phyloP scores from a whole-genome alignment of 2,888 invertebrate species.

The Eudasyphora cyanicolor region DNA sequence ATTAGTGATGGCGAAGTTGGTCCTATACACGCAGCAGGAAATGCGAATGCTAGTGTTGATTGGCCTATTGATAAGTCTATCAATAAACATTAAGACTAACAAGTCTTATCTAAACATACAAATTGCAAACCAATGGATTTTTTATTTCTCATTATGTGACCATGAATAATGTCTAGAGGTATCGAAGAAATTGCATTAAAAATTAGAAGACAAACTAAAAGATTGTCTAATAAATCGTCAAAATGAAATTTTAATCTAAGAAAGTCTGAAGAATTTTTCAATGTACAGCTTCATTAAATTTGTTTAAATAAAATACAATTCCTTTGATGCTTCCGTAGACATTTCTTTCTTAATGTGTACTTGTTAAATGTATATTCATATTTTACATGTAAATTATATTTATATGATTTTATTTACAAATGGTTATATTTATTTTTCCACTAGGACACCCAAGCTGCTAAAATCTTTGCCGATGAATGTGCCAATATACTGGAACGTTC shows the following conservation, averaged over 20 bases:
- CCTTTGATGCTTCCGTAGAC: slow-evolving; percentile 74
- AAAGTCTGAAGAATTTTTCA: too few species aligned
- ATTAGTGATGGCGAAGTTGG: neutral
- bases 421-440: slow-evolving; percentile 19
- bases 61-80: slow-evolving; percentile 47
- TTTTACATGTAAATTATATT: neutral
- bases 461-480: slow-evolving; percentile 96
- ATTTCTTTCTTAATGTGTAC: slow-evolving; percentile 73
- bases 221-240: too few species aligned
- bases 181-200: slow-evolving; percentile 67
- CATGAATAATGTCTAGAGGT: slow-evolving; percentile 63
- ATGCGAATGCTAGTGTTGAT: slow-evolving; percentile 30
- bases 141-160: slow-evolving; percentile 64
- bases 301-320: slow-evolving; percentile 70
- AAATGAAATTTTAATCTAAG: too few species aligned
- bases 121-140: slow-evolving; percentile 59
- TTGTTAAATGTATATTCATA: slow-evolving; percentile 21
- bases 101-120: slow-evolving; percentile 56
- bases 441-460: slow-evolving; percentile 95
- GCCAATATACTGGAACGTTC: slow-evolving; percentile 97
- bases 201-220: too few species aligned
- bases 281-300: too few species aligned
- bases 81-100: slow-evolving; percentile 56
- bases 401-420: slow-evolving; percentile 11
- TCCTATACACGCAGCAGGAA: too few species aligned